Evolutionary conservation across 2,797 vertebrate species (phyloP), one percentile per base, ranked within the genome.

Genomic region (Poeciliopsis presidionis): DNA sequence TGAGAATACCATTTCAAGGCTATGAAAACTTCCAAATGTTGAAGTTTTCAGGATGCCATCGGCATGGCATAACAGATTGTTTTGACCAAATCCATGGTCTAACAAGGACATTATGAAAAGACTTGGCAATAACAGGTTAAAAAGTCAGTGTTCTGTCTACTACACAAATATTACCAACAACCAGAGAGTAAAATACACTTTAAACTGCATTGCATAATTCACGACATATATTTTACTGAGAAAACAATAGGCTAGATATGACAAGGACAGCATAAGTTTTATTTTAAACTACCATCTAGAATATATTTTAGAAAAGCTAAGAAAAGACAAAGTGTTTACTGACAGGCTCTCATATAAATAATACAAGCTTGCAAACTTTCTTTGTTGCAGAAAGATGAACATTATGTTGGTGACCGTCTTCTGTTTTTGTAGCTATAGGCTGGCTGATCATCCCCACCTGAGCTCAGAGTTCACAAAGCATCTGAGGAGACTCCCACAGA

Each of bases 401-500:
- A 67, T 30, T 20, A 72, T 47, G 14, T 43, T 72, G 55, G 5
- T 63, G 25, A 43, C 3, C 49, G 36, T 79, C 51, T 88, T n/a
- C n/a, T n/a, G n/a, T 88, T 89, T 78, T 90, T 88, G 75, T 89
- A 98, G 97, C 87, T 96, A 95, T 88, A 96, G 94, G 45, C 87
- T 97, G 73, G 92, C 85, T 0, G 93, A 97, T 73, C 83, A 86
- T 5, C 95, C 96, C 20, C 94, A 93, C 6, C 95, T 96, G 67
- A 96, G 94, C 53, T 72, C 76, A 0, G 93, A 96, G 79, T 97
- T 98, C 93, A 93, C 72, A 30, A 95, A 83, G 55, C 95, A 95
- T 65, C 79, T 98, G 41, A 90, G 57, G 61, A 84, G 49, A 67
- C 96, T 98, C 78, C 96, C 96, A 0, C 84, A 57, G 67, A 55